Evolutionary conservation across 1,140 invertebrate species (phyloP), one percentile per base, ranked within the genome.

Genomic region (Gonatopus flavifemur): DNA sequence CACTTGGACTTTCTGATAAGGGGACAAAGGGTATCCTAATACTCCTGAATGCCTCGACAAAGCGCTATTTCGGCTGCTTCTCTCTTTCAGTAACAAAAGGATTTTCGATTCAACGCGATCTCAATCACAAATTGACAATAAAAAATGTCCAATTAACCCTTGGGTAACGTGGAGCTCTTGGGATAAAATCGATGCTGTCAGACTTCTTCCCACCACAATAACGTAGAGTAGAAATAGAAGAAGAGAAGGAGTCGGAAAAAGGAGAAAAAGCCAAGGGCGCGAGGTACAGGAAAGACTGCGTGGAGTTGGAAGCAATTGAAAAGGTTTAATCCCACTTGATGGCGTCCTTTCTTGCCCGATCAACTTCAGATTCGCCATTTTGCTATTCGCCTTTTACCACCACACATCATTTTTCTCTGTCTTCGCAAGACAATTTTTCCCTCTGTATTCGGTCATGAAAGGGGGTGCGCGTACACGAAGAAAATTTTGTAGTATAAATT

Each of bases 121-220:
- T 75, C 70, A 72, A 76, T 74, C 71, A 66, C 69, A 74, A 72
- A 77, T 76, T 71, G 71, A 75, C 72, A 71, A 76, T 77, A 76
- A 76, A 76, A 76, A 77, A 76, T 74, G 68, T 74, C 64, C 73
- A 75, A 76, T 76, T 76, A 75, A 76, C 70, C 67, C 58, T n/a
- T n/a, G n/a, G n/a, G n/a, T n/a, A n/a, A n/a, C 52, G 37, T 46
- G 63, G 49, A 67, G 61, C 59, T 61, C 59, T 59, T 24, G 18
- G 62, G 63, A 57, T 66, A 53, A 53, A 66, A 66, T 69, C 60
- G 53, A 57, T 46, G 61, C 59, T 62, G 47, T 49, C 55, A 41
- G 41, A 55, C 55, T 66, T 71, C 67, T 72, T 74, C 70, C 69
- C 64, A 69, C 52, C 55, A 55, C 55, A 57, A 52, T 35, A 49